Evolutionary conservation across 2,888 invertebrate species (phyloP).

Genomic region (Agonopterix heracliana): DNA sequence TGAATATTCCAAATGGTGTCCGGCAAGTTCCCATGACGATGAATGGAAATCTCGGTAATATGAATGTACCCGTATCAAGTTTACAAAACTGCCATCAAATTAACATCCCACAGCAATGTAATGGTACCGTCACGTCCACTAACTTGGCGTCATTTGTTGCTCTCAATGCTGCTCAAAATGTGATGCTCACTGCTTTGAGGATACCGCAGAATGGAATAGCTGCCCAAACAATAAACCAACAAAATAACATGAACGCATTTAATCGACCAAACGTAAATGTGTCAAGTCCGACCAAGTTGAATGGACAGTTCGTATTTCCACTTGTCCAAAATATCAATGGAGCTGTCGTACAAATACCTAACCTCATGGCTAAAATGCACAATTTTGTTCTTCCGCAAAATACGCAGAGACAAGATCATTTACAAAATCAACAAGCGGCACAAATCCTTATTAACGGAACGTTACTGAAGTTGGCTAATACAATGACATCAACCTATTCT

Average conservation of each 20-base stretch:
- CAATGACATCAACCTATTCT: constrained; percentile 50
- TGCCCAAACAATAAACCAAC: constrained; percentile 52
- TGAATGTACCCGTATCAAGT: constrained; percentile 58
- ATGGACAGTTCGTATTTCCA: constrained; percentile 76
- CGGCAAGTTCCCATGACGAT: constrained; percentile 58
- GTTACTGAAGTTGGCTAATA: constrained; percentile 62
- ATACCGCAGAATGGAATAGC: constrained; percentile 71
- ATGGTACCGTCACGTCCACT: constrained; percentile 54
- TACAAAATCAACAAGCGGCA: constrained; percentile 61
- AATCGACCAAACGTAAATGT: constrained; percentile 61
- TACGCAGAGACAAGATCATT: constrained; percentile 57
- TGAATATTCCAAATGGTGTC: constrained; percentile 60
- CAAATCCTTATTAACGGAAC: constrained; percentile 72
- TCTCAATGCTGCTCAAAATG: constrained; percentile 60
- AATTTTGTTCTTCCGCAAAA: constrained; percentile 68
- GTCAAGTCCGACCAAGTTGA: constrained; percentile 65
- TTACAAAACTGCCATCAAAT: constrained; percentile 65
- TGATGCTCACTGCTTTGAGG: constrained; percentile 75
- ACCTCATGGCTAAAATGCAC: constrained; percentile 75
- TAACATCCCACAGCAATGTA: constrained; percentile 50
- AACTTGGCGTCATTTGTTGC: constrained; percentile 65
- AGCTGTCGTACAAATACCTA: constrained; percentile 78
- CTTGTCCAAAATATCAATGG: constrained; percentile 77
- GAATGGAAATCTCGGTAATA: constrained; percentile 50
- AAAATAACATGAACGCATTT: constrained; percentile 54